Conservation (phyloP, 2,113 vertebrate species). For the Mesembrinibis cayennensis region DNA sequence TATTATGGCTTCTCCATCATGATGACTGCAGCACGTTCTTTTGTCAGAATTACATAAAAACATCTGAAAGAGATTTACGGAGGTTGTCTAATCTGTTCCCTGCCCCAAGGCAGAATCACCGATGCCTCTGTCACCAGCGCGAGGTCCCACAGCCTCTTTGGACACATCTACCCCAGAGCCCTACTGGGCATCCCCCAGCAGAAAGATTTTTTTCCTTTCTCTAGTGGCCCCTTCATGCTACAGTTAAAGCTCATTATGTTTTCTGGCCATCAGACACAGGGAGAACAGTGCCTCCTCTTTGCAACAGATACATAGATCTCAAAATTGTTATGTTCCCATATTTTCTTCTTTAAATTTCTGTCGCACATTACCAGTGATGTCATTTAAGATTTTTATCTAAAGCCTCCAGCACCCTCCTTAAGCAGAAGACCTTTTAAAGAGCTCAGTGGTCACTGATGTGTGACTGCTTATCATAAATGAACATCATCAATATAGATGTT, state of each 20-base stretch:
- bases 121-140: neutral
- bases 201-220: neutral
- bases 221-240: neutral
- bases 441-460: neutral
- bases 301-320: neutral
- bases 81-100: neutral
- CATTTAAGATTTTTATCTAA: neutral
- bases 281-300: neutral
- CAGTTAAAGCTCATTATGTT: neutral
- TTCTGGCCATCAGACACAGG: neutral
- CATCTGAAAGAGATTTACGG: neutral
- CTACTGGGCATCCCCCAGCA: neutral
- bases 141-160: neutral
- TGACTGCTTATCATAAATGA: neutral
- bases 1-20: neutral
- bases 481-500: neutral
- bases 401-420: neutral
- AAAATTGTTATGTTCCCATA: neutral
- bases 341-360: neutral
- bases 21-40: neutral
- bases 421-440: neutral
- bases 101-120: neutral
- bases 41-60: neutral
- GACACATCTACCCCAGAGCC: neutral
- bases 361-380: neutral